These are phyloP conservation scores for Empis livida DNA, from an alignment of 2,888 invertebrate species.

Conservation along the genomic window DNA sequence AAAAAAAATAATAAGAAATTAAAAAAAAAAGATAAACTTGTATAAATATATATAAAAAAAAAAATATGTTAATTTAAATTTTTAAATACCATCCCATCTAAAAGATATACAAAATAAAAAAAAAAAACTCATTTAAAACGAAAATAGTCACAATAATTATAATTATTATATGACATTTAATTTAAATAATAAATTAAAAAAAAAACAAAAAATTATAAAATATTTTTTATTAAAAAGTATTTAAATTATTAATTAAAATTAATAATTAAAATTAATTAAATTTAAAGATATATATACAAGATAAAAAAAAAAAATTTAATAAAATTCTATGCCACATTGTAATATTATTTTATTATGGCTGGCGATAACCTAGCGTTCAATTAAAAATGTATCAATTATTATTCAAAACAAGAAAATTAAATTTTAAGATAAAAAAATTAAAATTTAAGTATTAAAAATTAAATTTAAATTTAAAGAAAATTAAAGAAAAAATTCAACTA, in stretches of 20 bases:
- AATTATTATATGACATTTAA: conserved; percentile 5
- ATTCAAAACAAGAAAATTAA: background rate
- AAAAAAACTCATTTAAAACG: no score
- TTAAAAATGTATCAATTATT: conserved; percentile 13
- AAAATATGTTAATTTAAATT: no score
- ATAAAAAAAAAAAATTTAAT: conserved; percentile 8
- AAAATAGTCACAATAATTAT: background rate
- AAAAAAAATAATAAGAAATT: no score
- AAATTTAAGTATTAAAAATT: background rate
- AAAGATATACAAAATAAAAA: no score
- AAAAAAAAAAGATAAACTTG: no score
- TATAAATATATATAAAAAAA: no score
- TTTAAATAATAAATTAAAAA: conserved; percentile 11
- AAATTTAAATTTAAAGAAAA: background rate
- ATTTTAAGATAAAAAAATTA: background rate
- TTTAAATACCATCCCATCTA: no score
- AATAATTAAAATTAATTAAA: conserved; percentile 4
- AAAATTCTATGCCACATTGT: conserved; percentile 11
- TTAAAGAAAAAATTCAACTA: background rate
- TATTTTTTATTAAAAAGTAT: conserved; percentile 1
- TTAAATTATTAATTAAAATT: conserved; percentile 1
- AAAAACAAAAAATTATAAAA: conserved; percentile 9
- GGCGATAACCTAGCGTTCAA: conserved; percentile 8
- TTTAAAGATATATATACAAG: conserved; percentile 7
- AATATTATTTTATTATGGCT: no score